Percentiles rank a stretch among this genome's conserved stretches.
Evolutionary conservation across 2,797 vertebrate species (phyloP).

Genomic region (Acestrorhynchus altus): DNA sequence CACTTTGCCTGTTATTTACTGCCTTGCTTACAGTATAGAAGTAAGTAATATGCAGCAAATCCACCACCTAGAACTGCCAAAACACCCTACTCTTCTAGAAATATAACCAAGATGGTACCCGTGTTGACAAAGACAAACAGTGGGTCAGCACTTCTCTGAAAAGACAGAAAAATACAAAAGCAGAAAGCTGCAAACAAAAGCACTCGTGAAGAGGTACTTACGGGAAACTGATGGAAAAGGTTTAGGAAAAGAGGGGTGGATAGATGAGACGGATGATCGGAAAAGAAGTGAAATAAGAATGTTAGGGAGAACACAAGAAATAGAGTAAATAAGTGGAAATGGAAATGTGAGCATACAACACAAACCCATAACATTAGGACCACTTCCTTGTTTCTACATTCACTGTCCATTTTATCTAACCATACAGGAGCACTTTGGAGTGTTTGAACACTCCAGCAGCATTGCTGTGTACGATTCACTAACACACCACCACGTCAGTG

Average conservation of each 20-base stretch:
- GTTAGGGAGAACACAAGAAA: conserved; percentile 28
- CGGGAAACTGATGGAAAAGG: conserved; percentile 78
- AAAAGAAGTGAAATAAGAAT: conserved; percentile 34
- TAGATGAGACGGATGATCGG: conserved; percentile 6
- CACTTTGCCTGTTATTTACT: neutral
- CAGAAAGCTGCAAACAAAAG: conserved; percentile 37
- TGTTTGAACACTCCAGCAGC: no score
- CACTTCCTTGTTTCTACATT: no score
- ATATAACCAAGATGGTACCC: neutral
- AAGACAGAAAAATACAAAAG: conserved; percentile 2
- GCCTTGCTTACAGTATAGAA: neutral
- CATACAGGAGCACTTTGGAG: no score
- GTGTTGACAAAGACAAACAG: neutral
- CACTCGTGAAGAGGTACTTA: conserved; percentile 72
- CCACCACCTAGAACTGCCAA: neutral
- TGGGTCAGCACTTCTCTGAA: conserved; percentile 5
- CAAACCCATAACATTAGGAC: no score
- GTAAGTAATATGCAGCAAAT: neutral
- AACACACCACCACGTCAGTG: no score
- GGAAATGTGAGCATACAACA: no score
- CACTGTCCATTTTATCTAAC: no score
- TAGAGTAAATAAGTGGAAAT: neutral
- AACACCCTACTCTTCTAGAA: neutral
- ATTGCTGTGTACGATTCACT: no score
- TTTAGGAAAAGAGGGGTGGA: conserved; percentile 66